Percentiles rank a stretch among this genome's conserved stretches.
Evolutionary conservation across 2,113 vertebrate genomes (phyloP).

Genomic region (Myotis davidii): DNA sequence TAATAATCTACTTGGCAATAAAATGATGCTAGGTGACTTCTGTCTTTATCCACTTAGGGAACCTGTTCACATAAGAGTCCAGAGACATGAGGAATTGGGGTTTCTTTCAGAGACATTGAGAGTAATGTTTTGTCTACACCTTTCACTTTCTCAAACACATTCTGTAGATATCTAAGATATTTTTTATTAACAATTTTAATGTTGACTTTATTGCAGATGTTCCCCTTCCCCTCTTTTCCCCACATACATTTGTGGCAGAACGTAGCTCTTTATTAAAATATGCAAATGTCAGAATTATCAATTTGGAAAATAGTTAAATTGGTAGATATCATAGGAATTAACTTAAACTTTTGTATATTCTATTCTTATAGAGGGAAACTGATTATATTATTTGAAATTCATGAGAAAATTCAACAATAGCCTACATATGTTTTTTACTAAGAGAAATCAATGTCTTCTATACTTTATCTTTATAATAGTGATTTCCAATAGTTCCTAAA

Average conservation of each 20-base stretch:
- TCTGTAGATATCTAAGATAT: not conserved
- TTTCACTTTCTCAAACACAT: not conserved
- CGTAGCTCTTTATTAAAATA: not conserved
- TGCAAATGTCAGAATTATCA: not conserved
- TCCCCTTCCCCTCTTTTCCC: too few species aligned
- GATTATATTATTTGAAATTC: not conserved
- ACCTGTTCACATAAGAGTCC: not conserved
- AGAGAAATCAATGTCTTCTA: not conserved
- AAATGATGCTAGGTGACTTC: not conserved
- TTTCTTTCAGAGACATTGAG: not conserved
- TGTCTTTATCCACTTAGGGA: not conserved
- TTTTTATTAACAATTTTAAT: not conserved
- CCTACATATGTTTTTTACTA: not conserved
- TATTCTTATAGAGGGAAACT: not conserved
- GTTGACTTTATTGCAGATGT: not conserved
- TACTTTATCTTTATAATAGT: not conserved
- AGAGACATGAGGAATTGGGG: not conserved
- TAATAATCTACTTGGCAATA: not conserved
- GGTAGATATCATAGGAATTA: not conserved
- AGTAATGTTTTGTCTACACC: not conserved
- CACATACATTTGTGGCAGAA: not conserved
- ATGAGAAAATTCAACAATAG: not conserved
- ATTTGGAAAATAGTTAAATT: conserved; percentile 9
- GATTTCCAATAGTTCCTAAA: not conserved
- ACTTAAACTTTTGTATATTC: not conserved